A percentile compares a stretch with the other conserved stretches of the same genome.
phyloP scores from a whole-genome alignment of 2,797 vertebrate species.

The Labeo calbasu region DNA sequence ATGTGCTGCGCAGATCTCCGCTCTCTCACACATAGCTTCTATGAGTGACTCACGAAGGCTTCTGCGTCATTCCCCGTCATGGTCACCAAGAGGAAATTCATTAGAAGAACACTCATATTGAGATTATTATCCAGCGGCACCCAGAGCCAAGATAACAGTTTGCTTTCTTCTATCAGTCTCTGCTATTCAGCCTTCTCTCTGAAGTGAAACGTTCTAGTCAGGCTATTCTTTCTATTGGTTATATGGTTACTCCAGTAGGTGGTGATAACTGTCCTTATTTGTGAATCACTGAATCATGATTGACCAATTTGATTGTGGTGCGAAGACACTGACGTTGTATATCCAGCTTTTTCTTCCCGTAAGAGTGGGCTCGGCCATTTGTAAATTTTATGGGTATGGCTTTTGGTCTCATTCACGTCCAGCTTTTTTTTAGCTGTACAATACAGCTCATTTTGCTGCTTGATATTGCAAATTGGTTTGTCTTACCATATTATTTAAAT shows the following conservation, averaged over 20 bases:
- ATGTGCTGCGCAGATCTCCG: not conserved
- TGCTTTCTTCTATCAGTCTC: not conserved
- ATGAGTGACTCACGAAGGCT: constrained; percentile 19
- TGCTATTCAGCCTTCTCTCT: not conserved
- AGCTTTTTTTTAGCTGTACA: no score
- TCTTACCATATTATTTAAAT: no score
- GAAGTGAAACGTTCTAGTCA: not conserved
- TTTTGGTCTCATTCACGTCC: no score
- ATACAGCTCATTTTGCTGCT: no score
- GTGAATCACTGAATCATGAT: no score
- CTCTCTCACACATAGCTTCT: constrained; percentile 27
- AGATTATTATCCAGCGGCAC: constrained; percentile 43
- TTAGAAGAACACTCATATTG: constrained; percentile 35
- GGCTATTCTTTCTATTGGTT: not conserved
- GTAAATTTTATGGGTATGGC: no score
- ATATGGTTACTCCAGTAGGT: not conserved
- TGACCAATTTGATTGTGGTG: no score
- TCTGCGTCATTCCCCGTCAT: constrained; percentile 46
- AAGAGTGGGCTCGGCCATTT: no score
- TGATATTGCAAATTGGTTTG: no score
- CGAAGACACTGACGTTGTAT: no score
- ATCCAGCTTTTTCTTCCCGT: no score
- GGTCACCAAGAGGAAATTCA: constrained; percentile 34
- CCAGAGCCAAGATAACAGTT: not conserved
- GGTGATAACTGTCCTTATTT: not conserved